Conservation (phyloP, 2,888 invertebrate genomes). For the Tipula confusa region DNA sequence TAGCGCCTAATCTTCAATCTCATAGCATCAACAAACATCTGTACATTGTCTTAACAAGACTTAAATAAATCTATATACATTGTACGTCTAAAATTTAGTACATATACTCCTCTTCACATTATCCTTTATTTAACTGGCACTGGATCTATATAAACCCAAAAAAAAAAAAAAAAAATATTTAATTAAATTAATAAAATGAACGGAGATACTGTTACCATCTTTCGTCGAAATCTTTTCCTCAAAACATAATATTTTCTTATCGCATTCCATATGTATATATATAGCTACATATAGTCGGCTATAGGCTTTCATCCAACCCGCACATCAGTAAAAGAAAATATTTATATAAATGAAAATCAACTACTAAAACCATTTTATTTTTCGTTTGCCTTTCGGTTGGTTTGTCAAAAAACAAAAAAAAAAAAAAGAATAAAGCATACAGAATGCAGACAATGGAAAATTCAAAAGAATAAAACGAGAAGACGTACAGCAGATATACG, state of each 20-base stretch:
- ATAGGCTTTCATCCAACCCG: not conserved
- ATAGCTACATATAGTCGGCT: not conserved
- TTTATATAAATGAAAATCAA: not conserved
- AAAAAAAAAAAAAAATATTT: not conserved
- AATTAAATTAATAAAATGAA: constrained; percentile 25
- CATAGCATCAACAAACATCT: not conserved
- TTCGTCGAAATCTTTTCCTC: not conserved
- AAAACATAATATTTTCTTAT: not conserved
- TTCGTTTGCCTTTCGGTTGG: not conserved
- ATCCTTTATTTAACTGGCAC: not conserved
- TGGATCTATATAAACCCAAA: not conserved
- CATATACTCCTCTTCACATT: not conserved
- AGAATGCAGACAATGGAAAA: not conserved
- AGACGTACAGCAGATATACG: not conserved
- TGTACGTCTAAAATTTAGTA: not conserved
- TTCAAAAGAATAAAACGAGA: not conserved
- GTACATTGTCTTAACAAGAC: not conserved
- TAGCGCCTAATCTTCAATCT: not conserved
- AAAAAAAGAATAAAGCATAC: too few relatives aligned
- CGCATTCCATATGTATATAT: not conserved
- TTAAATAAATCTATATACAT: not conserved
- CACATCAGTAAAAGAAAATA: not conserved
- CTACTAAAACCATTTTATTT: not conserved
- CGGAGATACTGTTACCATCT: not conserved
- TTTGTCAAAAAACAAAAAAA: not conserved